Evolutionary conservation across 2,888 invertebrate species (phyloP), one percentile per base, ranked within the genome.

Genomic region (Clitarchus hookeri): DNA sequence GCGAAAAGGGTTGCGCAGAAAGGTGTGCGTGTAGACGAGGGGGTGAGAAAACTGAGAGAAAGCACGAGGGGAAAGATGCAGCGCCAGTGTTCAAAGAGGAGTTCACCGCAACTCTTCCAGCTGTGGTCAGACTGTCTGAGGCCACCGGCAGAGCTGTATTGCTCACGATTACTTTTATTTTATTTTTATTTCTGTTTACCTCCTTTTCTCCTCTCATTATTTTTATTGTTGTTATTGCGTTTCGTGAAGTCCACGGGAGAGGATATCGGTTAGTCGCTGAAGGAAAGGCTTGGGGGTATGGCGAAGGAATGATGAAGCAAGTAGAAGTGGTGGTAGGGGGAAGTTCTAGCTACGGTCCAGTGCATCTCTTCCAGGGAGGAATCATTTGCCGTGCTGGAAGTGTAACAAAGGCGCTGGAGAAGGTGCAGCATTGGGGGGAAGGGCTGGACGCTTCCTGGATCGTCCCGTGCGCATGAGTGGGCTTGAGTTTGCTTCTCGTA

Each of bases 91-190:
- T 65, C 65, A 65, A 65, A 65, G 65, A 65, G 65, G 65, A 65
- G 65, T n/a, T 12, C 19, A 4, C 53, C 19, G 8, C 13, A 19
- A 19, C 36, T 36, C 65, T 65, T 19, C 13, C 65, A n/a, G n/a
- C 65, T 3, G 65, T 23, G 65, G 65, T 65, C 65, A 65, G n/a
- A 8, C 19, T 19, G 12, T n/a, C 65, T 3, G 65, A 65, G 65
- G 65, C n/a, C 65, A 19, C n/a, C 3, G 65, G 13, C 19, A 23
- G 65, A 4, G 23, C 65, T 65, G 65, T 65, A 65, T 23, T 23
- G 65, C 65, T 65, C 65, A 65, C 65, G n/a, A 65, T 65, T 65
- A 65, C 65, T 65, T 65, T 65, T 65, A 19, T 65, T 65, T n/a
- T 65, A 16, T 65, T 65, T 65, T 2, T 65, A 16, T 65, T 65